Evolutionary conservation across 2,113 vertebrate species (phyloP), one percentile per base, ranked within the genome.

Genomic region (Glaucidium brasilianum): DNA sequence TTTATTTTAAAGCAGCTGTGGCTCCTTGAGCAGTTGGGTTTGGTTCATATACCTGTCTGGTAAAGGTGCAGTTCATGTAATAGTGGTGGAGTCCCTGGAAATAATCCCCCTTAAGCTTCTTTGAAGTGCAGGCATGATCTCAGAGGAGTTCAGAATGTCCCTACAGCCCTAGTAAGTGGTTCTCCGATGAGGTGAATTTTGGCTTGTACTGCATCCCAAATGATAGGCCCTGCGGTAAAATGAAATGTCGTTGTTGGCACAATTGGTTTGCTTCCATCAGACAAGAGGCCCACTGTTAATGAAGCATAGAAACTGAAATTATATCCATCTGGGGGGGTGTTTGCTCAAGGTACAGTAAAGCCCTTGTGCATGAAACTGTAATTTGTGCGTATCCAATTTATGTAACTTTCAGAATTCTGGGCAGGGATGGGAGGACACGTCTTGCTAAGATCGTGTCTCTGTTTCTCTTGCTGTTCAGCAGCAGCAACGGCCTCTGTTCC

Each of bases 261-360:
- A 74, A 53, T 49, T 64, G 45, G 45, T 85, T 94, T 76, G 71
- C 82, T 84, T 93, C 76, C 43, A 45, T 64, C 78, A 58, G 68
- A 77, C 0, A 2, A 83, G 93, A 92, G 81, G 82, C 68, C 62
- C 37, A 43, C 81, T 8, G 13, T 80, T 88, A 95, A 93, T 60
- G 78, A 89, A 80, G 95, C 91, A 53, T 29, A 84, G 90, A 91
- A 92, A 79, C 47, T 56, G 82, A 85, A 85, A 85, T 81, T 43
- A 39, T n/a, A 55, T 91, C 85, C 89, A 18, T 95, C 62, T 55
- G 64, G 39, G 60, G 39, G 66, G 63, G 14, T 11, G 12, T 87
- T 67, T 0, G 10, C 58, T 94, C 75, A 88, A 85, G 94, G 95
- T 87, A 93, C 82, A 72, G 96, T 74, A 64, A 80, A 89, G 59